phyloP scores from a whole-genome alignment of 2,113 vertebrate genomes.

The Antigone vipio region DNA sequence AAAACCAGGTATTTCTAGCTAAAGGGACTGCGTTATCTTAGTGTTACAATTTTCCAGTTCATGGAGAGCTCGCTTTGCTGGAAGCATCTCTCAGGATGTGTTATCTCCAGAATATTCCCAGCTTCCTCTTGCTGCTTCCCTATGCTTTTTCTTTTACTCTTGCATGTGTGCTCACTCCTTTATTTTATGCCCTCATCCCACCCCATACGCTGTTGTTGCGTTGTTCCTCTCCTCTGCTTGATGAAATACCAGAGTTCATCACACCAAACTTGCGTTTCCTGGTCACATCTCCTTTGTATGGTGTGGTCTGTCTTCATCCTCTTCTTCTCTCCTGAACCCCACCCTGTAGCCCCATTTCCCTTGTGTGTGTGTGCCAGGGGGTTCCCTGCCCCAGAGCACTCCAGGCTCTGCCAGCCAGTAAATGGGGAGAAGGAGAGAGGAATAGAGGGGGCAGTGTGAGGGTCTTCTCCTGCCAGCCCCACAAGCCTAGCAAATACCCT shows the following conservation, averaged over 20 bases:
- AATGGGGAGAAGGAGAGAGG: neutral
- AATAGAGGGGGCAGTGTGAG: neutral
- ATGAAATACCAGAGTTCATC: neutral
- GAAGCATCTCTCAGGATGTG: neutral
- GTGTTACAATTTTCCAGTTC: neutral
- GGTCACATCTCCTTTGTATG: neutral
- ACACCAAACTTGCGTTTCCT: neutral
- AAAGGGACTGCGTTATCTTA: neutral
- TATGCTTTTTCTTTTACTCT: neutral
- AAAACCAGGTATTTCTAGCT: conserved; percentile 12
- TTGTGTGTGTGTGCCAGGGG: too few relatives aligned
- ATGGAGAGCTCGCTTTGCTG: neutral
- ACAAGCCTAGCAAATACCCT: neutral
- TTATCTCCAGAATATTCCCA: neutral
- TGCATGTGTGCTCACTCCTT: neutral
- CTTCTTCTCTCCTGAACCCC: neutral
- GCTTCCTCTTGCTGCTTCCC: neutral
- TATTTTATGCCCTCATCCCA: neutral
- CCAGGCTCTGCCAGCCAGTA: neutral
- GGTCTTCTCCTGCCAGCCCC: neutral
- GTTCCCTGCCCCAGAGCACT: neutral
- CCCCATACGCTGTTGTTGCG: fast-evolving
- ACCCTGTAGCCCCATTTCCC: neutral
- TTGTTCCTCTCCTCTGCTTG: neutral
- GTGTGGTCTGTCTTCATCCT: neutral